Evolutionary conservation across 2,113 vertebrate genomes (phyloP), one percentile per base, ranked within the genome.

Genomic region (Scophthalmus maximus): DNA sequence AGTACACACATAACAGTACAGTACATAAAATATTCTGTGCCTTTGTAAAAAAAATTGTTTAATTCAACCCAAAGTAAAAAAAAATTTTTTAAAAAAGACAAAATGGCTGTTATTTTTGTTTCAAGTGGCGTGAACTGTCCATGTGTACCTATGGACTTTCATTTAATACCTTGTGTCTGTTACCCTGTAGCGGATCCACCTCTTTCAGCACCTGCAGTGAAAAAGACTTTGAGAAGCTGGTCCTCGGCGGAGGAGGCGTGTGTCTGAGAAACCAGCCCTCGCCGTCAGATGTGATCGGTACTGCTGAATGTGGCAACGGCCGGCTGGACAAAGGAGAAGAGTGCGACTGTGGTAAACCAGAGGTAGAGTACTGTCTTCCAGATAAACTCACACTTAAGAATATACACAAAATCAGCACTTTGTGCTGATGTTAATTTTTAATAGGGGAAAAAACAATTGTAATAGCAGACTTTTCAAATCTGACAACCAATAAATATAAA

Each of bases 211-310:
- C 3, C 26, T 97, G 96, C 72, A 97, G 96, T 1, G 91, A 9
- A 12, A 1, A 60, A 10, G 89, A 95, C 83, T 96, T 97, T 84
- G 94, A 95, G 84, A 60, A 4, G 0, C 73, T 97, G 76, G 78
- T 97, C 60, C 12, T 90, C 14, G 72, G 50, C 7, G 96, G 95
- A 63, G 89, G 92, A 25, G 96, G 95, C 1, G 79, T 53, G 52
- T 97, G 96, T 89, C 91, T 97, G 51, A 92, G 73, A 78, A 97
- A 97, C 87, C 86, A 79, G 40, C 95, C 96, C 1, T n/a, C 86
- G 8, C 53, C 91, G 2, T 90, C 87, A 15, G 80, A 83, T 15
- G 32, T 94, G 60, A 83, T 95, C 62, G 92, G 89, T 2, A 73
- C 84, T 1, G 80, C 94, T 3, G 26, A 81, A 62, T 97, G 96